phyloP scores from a whole-genome alignment of 2,113 vertebrate genomes.

The Melanerpes formicivorus region DNA sequence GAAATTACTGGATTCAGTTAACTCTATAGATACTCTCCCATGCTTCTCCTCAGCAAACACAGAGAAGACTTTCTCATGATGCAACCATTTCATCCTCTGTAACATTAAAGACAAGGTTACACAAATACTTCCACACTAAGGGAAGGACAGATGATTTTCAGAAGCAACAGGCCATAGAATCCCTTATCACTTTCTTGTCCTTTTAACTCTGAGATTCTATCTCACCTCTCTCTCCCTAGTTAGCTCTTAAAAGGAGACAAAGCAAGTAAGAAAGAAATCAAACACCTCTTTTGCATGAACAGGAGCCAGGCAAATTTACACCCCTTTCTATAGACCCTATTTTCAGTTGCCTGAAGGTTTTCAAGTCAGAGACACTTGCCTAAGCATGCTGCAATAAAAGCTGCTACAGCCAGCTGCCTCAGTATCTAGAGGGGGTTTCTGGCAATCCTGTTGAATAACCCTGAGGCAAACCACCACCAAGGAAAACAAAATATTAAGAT shows the following conservation, averaged over 20 bases:
- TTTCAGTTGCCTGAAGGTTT: slow-evolving; percentile 52
- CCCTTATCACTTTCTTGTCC: neutral
- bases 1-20: neutral
- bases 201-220: slow-evolving; percentile 3
- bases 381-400: slow-evolving; percentile 48
- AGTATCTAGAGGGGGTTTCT: slow-evolving; percentile 5
- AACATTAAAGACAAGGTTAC: neutral
- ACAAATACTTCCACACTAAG: neutral
- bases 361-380: slow-evolving; percentile 23
- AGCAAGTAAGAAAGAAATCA: slow-evolving; percentile 31
- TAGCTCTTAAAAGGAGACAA: slow-evolving; percentile 21
- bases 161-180: neutral
- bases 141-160: slow-evolving; percentile 16
- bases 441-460: slow-evolving; percentile 7
- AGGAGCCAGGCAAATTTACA: neutral
- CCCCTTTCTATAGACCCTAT: neutral
- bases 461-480: slow-evolving; percentile 34
- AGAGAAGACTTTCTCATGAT: neutral
- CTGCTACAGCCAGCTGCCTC: slow-evolving; percentile 14
- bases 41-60: neutral
- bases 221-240: neutral
- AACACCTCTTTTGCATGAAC: neutral
- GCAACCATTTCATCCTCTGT: neutral
- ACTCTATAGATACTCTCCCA: neutral
- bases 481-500: slow-evolving; percentile 52